Conservation (phyloP, 1,140 invertebrate species). For the Trinorchestia longiramus region DNA sequence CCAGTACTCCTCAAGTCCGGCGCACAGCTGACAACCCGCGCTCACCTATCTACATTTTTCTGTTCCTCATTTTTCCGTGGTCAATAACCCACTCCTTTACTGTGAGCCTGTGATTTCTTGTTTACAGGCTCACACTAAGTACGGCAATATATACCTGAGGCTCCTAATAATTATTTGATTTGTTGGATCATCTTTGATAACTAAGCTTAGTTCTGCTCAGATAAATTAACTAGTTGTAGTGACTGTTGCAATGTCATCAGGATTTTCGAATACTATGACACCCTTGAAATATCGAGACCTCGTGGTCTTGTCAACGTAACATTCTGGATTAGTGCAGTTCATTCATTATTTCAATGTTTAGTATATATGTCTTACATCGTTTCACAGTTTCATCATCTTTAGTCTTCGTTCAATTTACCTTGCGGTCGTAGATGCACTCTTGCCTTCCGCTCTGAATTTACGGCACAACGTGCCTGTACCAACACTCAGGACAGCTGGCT, state of each 20-base stretch:
- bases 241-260: too few relatives aligned
- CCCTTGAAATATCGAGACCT: too few relatives aligned
- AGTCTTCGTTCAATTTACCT: not conserved
- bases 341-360: not conserved
- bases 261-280: too few relatives aligned
- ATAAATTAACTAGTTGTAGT: too few relatives aligned
- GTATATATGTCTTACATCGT: not conserved
- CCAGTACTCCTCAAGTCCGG: not conserved
- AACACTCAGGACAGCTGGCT: not conserved
- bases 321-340: not conserved
- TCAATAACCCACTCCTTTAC: not conserved
- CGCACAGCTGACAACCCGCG: constrained; percentile 32
- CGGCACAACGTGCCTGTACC: not conserved
- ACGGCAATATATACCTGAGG: too few relatives aligned
- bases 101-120: not conserved
- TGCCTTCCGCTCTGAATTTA: not conserved
- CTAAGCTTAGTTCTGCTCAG: too few relatives aligned
- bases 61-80: not conserved
- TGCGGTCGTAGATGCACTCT: not conserved
- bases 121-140: not conserved
- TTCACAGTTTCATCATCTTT: not conserved
- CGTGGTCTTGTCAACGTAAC: not conserved
- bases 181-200: too few relatives aligned
- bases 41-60: not conserved
- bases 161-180: too few relatives aligned